Base-by-base conservation (phyloP, 2,113 vertebrate species). In the Muntiacus reevesi region DNA sequence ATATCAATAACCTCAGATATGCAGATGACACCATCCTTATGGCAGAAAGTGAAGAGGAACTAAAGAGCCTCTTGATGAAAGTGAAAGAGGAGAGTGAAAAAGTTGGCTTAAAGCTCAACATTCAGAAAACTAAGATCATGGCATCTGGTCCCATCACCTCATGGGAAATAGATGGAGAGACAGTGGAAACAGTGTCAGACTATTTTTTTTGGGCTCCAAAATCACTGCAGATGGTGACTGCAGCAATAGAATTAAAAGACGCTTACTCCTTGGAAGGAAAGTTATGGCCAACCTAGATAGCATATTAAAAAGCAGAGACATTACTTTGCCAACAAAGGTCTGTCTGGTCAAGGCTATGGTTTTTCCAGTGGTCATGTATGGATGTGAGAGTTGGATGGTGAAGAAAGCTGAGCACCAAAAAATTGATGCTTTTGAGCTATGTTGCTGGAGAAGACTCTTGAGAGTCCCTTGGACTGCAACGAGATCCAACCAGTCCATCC, bases 361-460 rank as follows among this genome's bases (percentile, higher is more conserved):
- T 71, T 71, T 71, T 36, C n/a, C 19, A 71, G 64, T 71, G 21
- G 19, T 71, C 17, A 23, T 71, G 64, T 71, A 36, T 36, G 9
- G 17, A 71, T 36, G n/a, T 71, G 64, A 71, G 4, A 71, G 9
- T 36, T 36, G 64, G n/a, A 71, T 9, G 10, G 11, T 71, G 36
- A 71, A 36, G 64, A 36, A 67, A 36, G 64, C n/a, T 36, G 64
- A 71, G n/a, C 0, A 0, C 17, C 0, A 0, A 11, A 71, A 2
- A 71, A 36, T 6, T 71, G 9, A 36, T 71, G 64, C n/a, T 71
- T 71, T 71, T 36, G 9, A 71, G 21, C 64, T 6, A 17, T 71
- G 19, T 4, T 71, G 64, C 36, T 71, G 64, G 64, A 36, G n/a
- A 71, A 71, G 0, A 71, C 19, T 71, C 64, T 71, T 71, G 64